A percentile compares a stretch with the other conserved stretches of the same genome.
Evolutionary conservation across 2,113 vertebrate genomes (phyloP).

Genomic region (Orthonyx spaldingii): DNA sequence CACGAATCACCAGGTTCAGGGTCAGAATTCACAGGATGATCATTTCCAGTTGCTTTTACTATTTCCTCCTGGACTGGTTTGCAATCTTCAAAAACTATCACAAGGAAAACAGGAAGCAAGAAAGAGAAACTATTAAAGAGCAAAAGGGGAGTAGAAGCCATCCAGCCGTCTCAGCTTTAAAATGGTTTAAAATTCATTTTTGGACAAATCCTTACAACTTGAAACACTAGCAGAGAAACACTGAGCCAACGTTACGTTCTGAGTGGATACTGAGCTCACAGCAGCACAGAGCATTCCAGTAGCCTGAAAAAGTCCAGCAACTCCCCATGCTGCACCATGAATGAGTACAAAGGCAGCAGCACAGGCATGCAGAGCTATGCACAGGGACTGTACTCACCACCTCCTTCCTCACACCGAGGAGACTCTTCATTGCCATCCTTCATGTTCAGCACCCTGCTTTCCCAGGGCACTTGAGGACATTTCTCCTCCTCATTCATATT

Average conservation of each 20-base stretch:
- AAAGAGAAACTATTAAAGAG: neutral
- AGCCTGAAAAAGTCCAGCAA: neutral
- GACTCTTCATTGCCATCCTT: neutral
- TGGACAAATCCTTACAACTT: neutral
- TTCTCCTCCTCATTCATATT: neutral
- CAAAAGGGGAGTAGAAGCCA: neutral
- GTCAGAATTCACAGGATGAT: constrained; percentile 54
- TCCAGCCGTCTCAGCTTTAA: neutral
- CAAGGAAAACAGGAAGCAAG: constrained; percentile 3
- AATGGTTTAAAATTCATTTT: neutral
- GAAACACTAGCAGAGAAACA: neutral
- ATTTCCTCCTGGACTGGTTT: constrained; percentile 80
- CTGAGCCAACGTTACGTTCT: neutral
- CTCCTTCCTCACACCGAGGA: neutral
- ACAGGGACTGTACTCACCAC: constrained; percentile 75
- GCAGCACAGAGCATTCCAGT: neutral
- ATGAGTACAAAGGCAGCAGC: neutral
- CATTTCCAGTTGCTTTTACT: constrained; percentile 62
- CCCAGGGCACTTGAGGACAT: neutral
- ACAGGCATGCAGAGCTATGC: neutral
- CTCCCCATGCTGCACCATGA: neutral
- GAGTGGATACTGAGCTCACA: neutral
- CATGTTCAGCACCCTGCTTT: neutral
- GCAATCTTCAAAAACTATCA: constrained; percentile 53
- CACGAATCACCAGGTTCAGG: constrained; percentile 70